Evolutionary conservation across 2,113 vertebrate species (phyloP), one percentile per base, ranked within the genome.

Genomic region (Sturnira hondurensis): DNA sequence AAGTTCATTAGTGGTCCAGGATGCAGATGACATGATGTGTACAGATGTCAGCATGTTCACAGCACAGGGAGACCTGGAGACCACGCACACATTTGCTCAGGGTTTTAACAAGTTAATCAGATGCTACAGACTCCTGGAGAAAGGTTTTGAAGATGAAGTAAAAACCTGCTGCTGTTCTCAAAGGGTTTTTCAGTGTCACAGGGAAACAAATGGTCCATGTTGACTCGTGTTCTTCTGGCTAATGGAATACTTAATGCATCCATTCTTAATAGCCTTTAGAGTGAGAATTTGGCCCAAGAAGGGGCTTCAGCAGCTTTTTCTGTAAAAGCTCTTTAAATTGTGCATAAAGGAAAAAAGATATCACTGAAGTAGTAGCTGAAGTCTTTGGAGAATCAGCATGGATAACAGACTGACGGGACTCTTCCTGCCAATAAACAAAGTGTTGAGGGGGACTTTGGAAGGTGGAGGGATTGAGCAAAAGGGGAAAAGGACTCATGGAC

Each of bases 81-180:
- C 43, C 28, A 47, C 8, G 28, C 28, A 47, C 2, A 26, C 43
- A 76, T 76, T 43, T 16, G 26, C 26, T 74, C 43, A n/a, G 76
- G 74, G n/a, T 24, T 54, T 54, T 78, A 99, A 99, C 99, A 99
- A 99, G 98, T 98, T 99, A 98, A 99, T 99, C 99, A 99, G 99
- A 98, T 99, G 99, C 98, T 99, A 99, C 98, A 99, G 99, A 98
- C 99, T 99, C 99, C 99, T 99, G 99, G 99, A 99, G 98, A 99
- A 99, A 98, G 99, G 99, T 96, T 99, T 99, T 98, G 99, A 99
- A 98, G 99, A 99, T 98, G 99, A 99, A 98, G 99, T 99, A 95
- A 99, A 99, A 99, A 99, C 99, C 97, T 99, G 99, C 98, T 99
- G 99, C 99, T 99, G 97, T 99, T 99, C 98, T 98, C 99, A 90